These are phyloP conservation scores for Pristionchus maxplancki DNA, from an alignment of 2,888 invertebrate species.

Conservation along the genomic window DNA sequence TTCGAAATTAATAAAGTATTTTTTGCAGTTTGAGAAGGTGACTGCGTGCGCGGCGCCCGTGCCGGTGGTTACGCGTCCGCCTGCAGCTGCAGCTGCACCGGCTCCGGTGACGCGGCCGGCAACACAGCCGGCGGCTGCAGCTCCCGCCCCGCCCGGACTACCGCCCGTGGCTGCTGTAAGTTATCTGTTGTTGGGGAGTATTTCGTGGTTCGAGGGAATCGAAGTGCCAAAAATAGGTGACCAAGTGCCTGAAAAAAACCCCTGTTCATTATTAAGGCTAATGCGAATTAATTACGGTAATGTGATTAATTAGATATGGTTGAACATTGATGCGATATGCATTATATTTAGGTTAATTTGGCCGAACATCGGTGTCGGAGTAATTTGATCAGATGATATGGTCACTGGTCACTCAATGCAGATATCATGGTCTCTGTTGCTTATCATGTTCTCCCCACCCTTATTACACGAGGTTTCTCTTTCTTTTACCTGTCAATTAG, in stretches of 20 bases:
- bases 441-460: not conserved
- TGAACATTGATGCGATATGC: too few relatives aligned
- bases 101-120: not conserved
- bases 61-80: not conserved
- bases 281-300: not conserved
- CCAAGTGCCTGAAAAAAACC: too few relatives aligned
- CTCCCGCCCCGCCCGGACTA: not conserved
- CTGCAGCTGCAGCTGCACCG: not conserved
- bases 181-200: too few relatives aligned
- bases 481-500: not conserved
- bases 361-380: not conserved
- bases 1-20: not conserved
- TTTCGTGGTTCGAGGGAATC: too few relatives aligned
- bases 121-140: not conserved
- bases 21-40: constrained; percentile 23
- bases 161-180: not conserved
- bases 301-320: not conserved
- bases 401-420: not conserved
- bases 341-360: too few relatives aligned
- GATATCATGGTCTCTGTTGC: not conserved
- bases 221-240: too few relatives aligned
- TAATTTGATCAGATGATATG: too few relatives aligned
- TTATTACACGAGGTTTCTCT: not conserved
- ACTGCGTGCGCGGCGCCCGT: not conserved
- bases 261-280: too few relatives aligned